phyloP scores from a whole-genome alignment of 1,140 invertebrate species.

The Drosophila lowei region DNA sequence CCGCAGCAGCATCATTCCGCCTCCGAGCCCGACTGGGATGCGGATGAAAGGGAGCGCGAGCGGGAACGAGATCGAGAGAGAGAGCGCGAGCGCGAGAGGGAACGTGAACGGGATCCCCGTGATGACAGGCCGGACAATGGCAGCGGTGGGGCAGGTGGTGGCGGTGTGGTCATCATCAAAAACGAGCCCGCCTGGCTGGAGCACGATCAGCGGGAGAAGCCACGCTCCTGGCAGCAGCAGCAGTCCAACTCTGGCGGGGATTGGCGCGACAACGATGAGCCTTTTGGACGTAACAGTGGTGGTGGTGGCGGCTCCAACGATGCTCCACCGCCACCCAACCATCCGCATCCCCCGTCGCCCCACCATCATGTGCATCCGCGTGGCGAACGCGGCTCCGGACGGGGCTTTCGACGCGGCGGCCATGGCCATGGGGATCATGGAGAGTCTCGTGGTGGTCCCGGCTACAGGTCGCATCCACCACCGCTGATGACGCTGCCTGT shows the following conservation, averaged over 20 bases:
- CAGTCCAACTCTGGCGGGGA: constrained; percentile 41
- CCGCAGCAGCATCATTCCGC: constrained; percentile 66
- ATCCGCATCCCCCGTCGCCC: constrained; percentile 45
- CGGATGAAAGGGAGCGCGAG: constrained; percentile 65
- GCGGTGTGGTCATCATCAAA: constrained; percentile 30
- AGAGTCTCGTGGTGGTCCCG: constrained; percentile 31
- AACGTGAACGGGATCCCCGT: constrained; percentile 24
- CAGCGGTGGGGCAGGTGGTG: constrained; percentile 8
- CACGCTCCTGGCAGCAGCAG: constrained; percentile 52
- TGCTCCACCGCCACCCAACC: constrained; percentile 37
- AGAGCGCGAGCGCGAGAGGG: constrained; percentile 49
- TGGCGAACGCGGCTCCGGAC: constrained; percentile 57
- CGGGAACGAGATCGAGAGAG: constrained; percentile 25
- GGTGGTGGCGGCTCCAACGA: constrained; percentile 1
- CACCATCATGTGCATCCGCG: constrained; percentile 67
- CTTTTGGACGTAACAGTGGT: constrained; percentile 31
- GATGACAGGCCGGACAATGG: constrained; percentile 35
- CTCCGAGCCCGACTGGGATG: constrained; percentile 79
- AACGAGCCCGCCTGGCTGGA: constrained; percentile 70
- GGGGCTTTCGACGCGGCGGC: constrained; percentile 68
- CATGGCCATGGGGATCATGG: constrained; percentile 54
- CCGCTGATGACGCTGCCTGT: constrained; percentile 76
- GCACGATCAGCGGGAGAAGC: constrained; percentile 74
- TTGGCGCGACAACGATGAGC: constrained; percentile 72
- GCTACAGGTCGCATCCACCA: constrained; percentile 72